Percentiles rank a stretch among this genome's conserved stretches.
phyloP scores from a whole-genome alignment of 2,888 invertebrate genomes.

The Homarus gammarus region DNA sequence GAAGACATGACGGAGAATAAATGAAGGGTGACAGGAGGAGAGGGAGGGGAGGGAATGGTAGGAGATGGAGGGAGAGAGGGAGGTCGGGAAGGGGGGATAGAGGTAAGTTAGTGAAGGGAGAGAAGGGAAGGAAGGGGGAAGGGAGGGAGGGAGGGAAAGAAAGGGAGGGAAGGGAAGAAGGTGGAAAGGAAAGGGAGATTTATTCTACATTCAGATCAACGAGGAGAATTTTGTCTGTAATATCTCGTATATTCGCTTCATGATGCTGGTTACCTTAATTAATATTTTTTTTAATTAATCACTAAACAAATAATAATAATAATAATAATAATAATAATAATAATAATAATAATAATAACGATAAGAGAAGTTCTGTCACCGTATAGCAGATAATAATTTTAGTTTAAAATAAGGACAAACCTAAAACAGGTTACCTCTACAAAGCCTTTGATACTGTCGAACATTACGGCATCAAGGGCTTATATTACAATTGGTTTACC shows the following conservation, averaged over 20 bases:
- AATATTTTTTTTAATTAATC: too few relatives aligned
- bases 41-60: neutral
- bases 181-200: neutral
- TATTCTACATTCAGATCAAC: too few relatives aligned
- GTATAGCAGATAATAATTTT: too few relatives aligned
- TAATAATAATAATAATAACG: neutral
- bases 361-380: too few relatives aligned
- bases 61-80: slow-evolving; percentile 2
- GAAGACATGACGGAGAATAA: neutral
- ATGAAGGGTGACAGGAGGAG: neutral
- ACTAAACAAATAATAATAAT: neutral
- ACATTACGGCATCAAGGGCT: too few relatives aligned
- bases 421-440: too few relatives aligned
- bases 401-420: too few relatives aligned
- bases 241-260: too few relatives aligned
- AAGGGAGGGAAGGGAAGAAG: neutral
- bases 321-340: neutral
- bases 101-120: neutral
- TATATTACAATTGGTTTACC: too few relatives aligned
- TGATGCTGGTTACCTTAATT: neutral
- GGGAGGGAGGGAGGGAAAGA: neutral
- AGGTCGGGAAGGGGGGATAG: slow-evolving; percentile 3
- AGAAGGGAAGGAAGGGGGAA: neutral
- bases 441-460: too few relatives aligned
- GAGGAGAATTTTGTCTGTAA: too few relatives aligned